Evolutionary conservation across 30 jellyfish, hydroid and myxozoan species (phyloP), one percentile per base, ranked within the genome.

Genomic region (Turritopsis dohrnii): DNA sequence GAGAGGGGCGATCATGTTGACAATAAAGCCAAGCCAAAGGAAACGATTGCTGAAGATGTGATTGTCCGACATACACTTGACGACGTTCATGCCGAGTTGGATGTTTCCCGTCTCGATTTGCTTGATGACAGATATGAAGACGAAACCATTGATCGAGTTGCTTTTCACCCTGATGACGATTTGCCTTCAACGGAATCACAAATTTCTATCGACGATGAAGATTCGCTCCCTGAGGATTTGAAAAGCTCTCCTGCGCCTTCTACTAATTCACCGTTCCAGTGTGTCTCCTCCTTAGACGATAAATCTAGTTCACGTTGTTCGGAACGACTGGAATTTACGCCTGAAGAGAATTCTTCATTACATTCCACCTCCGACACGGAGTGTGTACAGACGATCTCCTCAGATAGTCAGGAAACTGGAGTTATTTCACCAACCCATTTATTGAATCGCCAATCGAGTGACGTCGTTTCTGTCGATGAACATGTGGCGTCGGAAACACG

Each of bases 261-360:
- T 69, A n/a, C 77, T 23, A 27, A n/a, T 21, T 69, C 77, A 69
- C 77, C 77, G 0, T n/a, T 69, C 31, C 31, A 69, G 19, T 69
- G 31, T 69, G 30, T 69, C 77, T n/a, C 77, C 31, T 69, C 77
- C 31, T 27, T 27, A n/a, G 77, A 69, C 77, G 31, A n/a, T 23
- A 69, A 69, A 23, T n/a, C 77, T 17, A 69, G 77, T 27, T 41
- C 60, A 41, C 60, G 60, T 13, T 41, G 60, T 41, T 41, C 60
- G 9, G 60, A 41, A 41, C 60, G 60, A 41, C 60, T 3, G 60
- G 60, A 41, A 13, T 41, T 41, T 41, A 41, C 60, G 60, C 77
- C 77, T 27, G 77, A 19, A 69, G 30, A n/a, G 28, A 19, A n/a
- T 27, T 23, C 28, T n/a, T 9, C 31, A 8, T 8, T 27, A 69